These are phyloP conservation scores for Brachypterus glaber DNA, from an alignment of 2,888 invertebrate species.

Conservation along the genomic window DNA sequence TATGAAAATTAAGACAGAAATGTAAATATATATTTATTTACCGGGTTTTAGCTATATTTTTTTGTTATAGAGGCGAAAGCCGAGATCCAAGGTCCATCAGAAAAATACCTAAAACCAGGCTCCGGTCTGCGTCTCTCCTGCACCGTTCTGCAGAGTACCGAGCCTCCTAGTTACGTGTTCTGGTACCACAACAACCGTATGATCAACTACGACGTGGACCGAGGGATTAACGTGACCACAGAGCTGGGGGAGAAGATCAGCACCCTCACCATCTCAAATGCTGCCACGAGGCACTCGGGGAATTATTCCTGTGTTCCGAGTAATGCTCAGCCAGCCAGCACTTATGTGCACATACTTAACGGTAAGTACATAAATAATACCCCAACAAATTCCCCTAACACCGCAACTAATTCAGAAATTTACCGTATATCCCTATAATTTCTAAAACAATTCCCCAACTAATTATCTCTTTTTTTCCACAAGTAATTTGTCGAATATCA, in stretches of 20 bases:
- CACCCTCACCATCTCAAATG: constrained; percentile 49
- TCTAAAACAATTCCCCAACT: too few species aligned
- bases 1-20: too few species aligned
- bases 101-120: constrained; percentile 81
- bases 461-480: too few species aligned
- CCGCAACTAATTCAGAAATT: too few species aligned
- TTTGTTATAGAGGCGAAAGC: constrained; percentile 67
- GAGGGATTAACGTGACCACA: constrained; percentile 79
- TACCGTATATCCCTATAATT: too few species aligned
- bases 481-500: too few species aligned
- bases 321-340: constrained; percentile 79
- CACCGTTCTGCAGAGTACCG: constrained; percentile 73
- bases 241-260: constrained; percentile 63
- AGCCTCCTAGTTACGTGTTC: constrained; percentile 74
- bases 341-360: constrained; percentile 82
- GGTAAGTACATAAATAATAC: constrained; percentile 58
- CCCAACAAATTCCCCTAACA: too few species aligned
- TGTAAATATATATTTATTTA: neutral
- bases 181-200: constrained; percentile 86
- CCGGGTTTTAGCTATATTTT: constrained; percentile 1
- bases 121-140: constrained; percentile 75
- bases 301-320: constrained; percentile 85
- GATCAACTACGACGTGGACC: constrained; percentile 84
- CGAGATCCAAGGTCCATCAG: constrained; percentile 75
- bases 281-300: constrained; percentile 66